These are phyloP conservation scores for Orcinus orca DNA, from an alignment of 2,113 vertebrate species.

Conservation along the genomic window DNA sequence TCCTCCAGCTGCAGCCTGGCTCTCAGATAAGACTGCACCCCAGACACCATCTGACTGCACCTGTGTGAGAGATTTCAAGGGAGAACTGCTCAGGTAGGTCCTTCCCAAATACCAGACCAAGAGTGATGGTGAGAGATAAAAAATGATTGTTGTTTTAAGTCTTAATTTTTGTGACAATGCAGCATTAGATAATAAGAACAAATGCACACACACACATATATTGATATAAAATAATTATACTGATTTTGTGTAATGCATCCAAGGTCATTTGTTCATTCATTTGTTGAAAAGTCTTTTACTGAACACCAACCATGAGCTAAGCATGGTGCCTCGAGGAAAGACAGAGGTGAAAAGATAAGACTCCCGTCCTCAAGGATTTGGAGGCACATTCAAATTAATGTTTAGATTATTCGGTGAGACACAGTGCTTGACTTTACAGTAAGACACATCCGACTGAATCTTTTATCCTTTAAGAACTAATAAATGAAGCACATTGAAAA, in stretches of 20 bases:
- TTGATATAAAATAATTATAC: fast-evolving
- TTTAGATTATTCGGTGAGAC: background rate
- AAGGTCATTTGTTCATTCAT: background rate
- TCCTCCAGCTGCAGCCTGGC: background rate
- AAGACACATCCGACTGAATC: background rate
- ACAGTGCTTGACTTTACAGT: background rate
- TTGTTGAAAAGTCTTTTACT: background rate
- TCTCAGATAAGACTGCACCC: background rate
- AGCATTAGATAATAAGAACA: background rate
- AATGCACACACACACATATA: fast-evolving
- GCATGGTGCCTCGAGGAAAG: background rate
- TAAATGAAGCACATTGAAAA: background rate
- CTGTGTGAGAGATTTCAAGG: background rate
- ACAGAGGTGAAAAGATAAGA: background rate
- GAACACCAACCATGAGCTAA: background rate
- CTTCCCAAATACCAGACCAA: background rate
- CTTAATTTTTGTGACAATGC: background rate
- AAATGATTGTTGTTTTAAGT: fast-evolving
- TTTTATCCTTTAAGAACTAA: background rate
- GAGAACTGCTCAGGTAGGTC: background rate
- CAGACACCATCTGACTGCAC: fast-evolving
- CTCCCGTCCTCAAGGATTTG: background rate
- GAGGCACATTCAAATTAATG: background rate
- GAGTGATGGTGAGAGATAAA: background rate
- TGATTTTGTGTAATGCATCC: background rate